These are phyloP conservation scores for Synanceia verrucosa DNA, from an alignment of 2,797 vertebrate species.

Conservation along the genomic window DNA sequence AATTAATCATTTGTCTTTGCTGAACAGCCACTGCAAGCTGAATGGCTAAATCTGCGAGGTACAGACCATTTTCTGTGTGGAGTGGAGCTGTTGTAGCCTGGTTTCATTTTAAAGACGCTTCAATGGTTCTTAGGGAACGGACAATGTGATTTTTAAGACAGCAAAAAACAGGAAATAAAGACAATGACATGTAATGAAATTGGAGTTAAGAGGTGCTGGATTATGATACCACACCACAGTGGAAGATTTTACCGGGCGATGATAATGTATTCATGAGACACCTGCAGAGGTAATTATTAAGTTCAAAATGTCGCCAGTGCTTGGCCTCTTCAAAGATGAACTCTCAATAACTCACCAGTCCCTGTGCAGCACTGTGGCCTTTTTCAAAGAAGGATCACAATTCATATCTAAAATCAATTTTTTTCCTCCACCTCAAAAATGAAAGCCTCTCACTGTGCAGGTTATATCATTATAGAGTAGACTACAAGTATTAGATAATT, in stretches of 20 bases:
- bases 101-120: not conserved
- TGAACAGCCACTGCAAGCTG: not conserved
- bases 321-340: too few species aligned
- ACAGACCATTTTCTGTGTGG: not conserved
- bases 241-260: too few species aligned
- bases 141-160: not conserved
- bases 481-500: too few species aligned
- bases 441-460: too few species aligned
- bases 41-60: not conserved
- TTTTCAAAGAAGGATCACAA: too few species aligned
- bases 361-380: too few species aligned
- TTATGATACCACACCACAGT: not conserved
- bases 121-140: not conserved
- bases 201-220: not conserved
- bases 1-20: slow-evolving; percentile 30
- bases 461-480: too few species aligned
- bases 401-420: too few species aligned
- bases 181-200: not conserved
- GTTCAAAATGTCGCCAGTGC: too few species aligned
- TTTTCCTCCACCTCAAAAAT: too few species aligned
- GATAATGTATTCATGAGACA: not conserved
- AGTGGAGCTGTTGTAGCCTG: not conserved
- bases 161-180: not conserved
- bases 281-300: not conserved
- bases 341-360: too few species aligned